These are phyloP conservation scores for Dinocampus coccinellae DNA, from an alignment of 2,888 invertebrate genomes.

Conservation along the genomic window DNA sequence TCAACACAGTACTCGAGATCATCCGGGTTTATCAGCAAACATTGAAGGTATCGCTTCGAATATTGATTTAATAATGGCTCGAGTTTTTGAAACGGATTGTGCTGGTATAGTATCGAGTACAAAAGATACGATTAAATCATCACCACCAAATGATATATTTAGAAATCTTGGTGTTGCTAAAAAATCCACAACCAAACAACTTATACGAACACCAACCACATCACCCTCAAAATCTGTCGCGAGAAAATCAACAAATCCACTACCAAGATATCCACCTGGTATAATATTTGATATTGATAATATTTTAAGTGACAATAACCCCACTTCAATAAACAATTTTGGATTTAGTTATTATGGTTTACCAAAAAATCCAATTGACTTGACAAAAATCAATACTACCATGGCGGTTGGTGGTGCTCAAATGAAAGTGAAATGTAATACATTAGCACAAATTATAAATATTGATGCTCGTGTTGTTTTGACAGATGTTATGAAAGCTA, in stretches of 20 bases:
- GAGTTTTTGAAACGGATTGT: conserved; percentile 34
- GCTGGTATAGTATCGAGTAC: neutral
- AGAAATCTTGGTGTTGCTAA: conserved; percentile 61
- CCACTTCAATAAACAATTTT: neutral
- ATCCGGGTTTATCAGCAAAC: conserved; percentile 58
- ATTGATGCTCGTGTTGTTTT: conserved; percentile 71
- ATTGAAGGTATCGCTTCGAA: conserved; percentile 50
- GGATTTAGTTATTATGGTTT: conserved; percentile 69
- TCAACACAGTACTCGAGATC: conserved; percentile 58
- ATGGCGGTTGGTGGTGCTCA: conserved; percentile 72
- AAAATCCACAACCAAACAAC: conserved; percentile 68
- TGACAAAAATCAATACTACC: conserved; percentile 70
- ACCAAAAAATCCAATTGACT: conserved; percentile 66
- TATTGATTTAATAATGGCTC: conserved; percentile 51
- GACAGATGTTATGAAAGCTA: conserved; percentile 60
- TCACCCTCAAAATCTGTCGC: conserved; percentile 58
- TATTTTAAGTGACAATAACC: conserved; percentile 38
- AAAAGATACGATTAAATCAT: neutral
- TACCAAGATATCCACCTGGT: conserved; percentile 53
- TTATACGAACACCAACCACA: conserved; percentile 32
- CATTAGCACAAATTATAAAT: conserved; percentile 71
- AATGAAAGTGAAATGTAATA: conserved; percentile 71
- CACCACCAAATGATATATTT: conserved; percentile 39
- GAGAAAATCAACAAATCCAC: conserved; percentile 72
- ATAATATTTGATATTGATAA: conserved; percentile 43